Conservation (phyloP, 2,888 invertebrate genomes). For the Desoria tigrina region DNA sequence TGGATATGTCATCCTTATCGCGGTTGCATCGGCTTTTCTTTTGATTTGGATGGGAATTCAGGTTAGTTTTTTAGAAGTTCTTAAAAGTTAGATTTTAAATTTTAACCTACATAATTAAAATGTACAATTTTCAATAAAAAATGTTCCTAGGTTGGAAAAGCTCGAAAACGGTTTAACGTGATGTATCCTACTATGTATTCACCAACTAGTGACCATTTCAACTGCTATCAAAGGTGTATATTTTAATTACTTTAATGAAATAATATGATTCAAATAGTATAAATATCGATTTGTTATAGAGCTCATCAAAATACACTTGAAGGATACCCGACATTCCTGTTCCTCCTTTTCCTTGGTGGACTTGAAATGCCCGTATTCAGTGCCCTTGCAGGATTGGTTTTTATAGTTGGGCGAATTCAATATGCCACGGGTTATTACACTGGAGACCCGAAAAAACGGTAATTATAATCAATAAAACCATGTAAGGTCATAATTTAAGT, state of each 20-base stretch:
- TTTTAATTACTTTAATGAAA: constrained; percentile 14
- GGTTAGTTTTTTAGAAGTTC: constrained; percentile 47
- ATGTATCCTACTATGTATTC: constrained; percentile 60
- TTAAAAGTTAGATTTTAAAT: background rate
- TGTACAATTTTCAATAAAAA: too few relatives aligned
- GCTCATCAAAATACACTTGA: constrained; percentile 54
- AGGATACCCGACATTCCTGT: constrained; percentile 56
- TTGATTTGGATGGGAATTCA: constrained; percentile 56
- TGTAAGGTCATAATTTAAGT: constrained; percentile 6
- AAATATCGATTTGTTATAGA: constrained; percentile 17
- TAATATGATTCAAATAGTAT: constrained; percentile 15
- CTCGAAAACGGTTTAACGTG: constrained; percentile 56
- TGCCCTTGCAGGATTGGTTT: constrained; percentile 58
- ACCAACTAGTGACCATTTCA: constrained; percentile 57
- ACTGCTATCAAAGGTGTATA: constrained; percentile 58
- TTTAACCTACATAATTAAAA: background rate
- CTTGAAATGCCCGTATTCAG: constrained; percentile 58
- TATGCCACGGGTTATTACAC: constrained; percentile 58
- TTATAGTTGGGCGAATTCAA: constrained; percentile 57
- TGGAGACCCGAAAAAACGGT: constrained; percentile 51
- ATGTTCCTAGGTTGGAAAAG: constrained; percentile 55
- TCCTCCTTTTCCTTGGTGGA: constrained; percentile 58
- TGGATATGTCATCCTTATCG: constrained; percentile 57
- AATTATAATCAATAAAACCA: background rate
- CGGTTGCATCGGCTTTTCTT: constrained; percentile 56